Conservation (phyloP, 35 echinoderm and acorn worm species). For the Stichopus chloronotus region DNA sequence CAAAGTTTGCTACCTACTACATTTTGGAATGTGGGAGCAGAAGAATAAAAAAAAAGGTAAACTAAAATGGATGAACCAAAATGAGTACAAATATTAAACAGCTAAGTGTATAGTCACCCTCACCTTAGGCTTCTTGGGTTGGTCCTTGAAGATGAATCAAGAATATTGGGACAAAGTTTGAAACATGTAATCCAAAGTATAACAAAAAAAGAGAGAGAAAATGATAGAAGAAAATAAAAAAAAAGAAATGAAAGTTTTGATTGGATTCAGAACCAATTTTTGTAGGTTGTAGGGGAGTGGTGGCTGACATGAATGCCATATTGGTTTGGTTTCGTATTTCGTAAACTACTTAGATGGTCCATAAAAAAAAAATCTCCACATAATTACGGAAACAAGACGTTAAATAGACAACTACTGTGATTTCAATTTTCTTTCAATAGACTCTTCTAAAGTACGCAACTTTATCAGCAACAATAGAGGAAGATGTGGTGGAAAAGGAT, state of each 20-base stretch:
- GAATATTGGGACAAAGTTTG: background rate
- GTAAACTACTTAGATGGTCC: no score
- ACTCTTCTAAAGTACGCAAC: no score
- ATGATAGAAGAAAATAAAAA: background rate
- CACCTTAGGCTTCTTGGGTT: conserved; percentile 65
- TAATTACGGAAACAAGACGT: no score
- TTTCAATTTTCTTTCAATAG: no score
- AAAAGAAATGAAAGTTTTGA: background rate
- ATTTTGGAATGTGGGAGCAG: background rate
- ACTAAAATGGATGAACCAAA: background rate
- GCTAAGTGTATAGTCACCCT: background rate
- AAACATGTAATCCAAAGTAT: background rate
- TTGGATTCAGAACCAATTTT: no score
- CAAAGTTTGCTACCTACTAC: background rate
- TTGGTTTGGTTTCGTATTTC: no score
- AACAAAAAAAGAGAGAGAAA: background rate
- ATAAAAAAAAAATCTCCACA: no score
- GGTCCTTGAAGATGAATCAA: conserved; percentile 37
- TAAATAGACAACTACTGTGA: no score
- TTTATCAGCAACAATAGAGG: no score
- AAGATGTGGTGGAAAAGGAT: no score
- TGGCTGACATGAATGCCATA: no score
- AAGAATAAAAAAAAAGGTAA: background rate
- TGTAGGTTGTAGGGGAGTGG: no score
- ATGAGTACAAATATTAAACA: background rate